Conservation (phyloP, 1,140 invertebrate genomes). For the Spodoptera frugiperda region DNA sequence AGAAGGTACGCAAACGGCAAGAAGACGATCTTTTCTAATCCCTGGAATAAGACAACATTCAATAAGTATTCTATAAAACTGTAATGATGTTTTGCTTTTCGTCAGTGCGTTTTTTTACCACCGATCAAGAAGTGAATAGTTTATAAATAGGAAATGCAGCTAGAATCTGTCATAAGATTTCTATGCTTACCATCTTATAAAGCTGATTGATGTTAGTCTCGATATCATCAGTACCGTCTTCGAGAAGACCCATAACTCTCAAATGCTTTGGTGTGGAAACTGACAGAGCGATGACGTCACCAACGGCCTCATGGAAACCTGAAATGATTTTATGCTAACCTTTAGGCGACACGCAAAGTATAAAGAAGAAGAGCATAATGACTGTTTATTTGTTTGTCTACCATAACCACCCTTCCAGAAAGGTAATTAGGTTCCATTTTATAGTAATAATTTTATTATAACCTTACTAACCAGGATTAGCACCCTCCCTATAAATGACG, state of each 20-base stretch:
- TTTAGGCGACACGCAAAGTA: too few species aligned
- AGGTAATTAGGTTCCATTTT: too few species aligned
- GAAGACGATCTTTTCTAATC: conserved; percentile 95
- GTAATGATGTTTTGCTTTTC: too few species aligned
- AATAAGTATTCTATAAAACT: too few species aligned
- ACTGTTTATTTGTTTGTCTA: too few species aligned
- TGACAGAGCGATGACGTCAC: conserved; percentile 94
- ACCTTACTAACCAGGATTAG: conserved; percentile 92
- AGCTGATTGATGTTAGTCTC: conserved; percentile 93
- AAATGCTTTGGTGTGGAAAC: conserved; percentile 93
- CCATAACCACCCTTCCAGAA: too few species aligned
- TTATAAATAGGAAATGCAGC: too few species aligned
- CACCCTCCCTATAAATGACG: conserved; percentile 88
- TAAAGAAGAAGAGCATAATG: too few species aligned
- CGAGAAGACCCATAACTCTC: conserved; percentile 90
- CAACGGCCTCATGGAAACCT: conserved; percentile 97
- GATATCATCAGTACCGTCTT: conserved; percentile 87
- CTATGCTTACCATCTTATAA: conserved; percentile 86
- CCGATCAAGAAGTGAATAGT: too few species aligned
- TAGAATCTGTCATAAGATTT: too few species aligned
- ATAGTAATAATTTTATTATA: too few species aligned
- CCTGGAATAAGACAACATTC: conserved; percentile 80
- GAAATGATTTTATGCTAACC: conserved; percentile 41
- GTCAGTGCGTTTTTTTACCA: too few species aligned
- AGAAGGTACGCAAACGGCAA: conserved; percentile 95